Base-by-base conservation (phyloP, 1,140 invertebrate species). In the Asbolus verrucosus region DNA sequence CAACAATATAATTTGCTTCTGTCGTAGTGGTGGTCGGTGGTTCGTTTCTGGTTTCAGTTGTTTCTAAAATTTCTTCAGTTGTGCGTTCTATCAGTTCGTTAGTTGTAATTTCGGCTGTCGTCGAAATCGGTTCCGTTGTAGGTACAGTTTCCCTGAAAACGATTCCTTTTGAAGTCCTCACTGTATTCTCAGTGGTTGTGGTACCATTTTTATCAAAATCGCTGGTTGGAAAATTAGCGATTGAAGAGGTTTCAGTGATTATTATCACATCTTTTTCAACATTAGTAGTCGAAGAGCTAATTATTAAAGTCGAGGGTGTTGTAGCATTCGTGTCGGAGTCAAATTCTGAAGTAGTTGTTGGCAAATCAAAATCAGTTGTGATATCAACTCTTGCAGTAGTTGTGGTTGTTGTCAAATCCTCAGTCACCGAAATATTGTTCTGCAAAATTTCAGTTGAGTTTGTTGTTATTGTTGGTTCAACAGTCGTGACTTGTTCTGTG, bases 141-240 rank as follows among this genome's bases (percentile, higher is more conserved):
- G 27, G n/a, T 5, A 65, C 67, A 15, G 65, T 46, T 15, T 27
- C 31, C 19, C 16, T 14, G 8, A 36, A 21, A 4, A 65, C 46
- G 19, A 61, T 31, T n/a, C 43, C 67, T 66, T 38, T 38, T 4
- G 46, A 16, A 2, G 60, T 41, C 11, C 39, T 27, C n/a, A 30
- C 54, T 14, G 33, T 9, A 24, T 24, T 36, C 65, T 65, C 62
- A 1, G 61, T 66, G 24, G 67, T 69, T n/a, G 24, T 67, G 33
- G 27, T 16, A 4, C 19, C 15, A 27, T 43, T 36, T 18, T 30
- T 36, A 6, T 3, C 33, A 36, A 8, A 6, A 6, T 11, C 33
- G 11, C 6, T n/a, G 2, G 5, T n/a, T 36, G 33, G 11, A n/a
- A n/a, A n/a, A 36, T 36, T 27, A 8, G 24, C 8, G 8, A 8